These are phyloP conservation scores for Lamellibrachia columna DNA, from an alignment of 2,888 invertebrate genomes.

Conservation along the genomic window DNA sequence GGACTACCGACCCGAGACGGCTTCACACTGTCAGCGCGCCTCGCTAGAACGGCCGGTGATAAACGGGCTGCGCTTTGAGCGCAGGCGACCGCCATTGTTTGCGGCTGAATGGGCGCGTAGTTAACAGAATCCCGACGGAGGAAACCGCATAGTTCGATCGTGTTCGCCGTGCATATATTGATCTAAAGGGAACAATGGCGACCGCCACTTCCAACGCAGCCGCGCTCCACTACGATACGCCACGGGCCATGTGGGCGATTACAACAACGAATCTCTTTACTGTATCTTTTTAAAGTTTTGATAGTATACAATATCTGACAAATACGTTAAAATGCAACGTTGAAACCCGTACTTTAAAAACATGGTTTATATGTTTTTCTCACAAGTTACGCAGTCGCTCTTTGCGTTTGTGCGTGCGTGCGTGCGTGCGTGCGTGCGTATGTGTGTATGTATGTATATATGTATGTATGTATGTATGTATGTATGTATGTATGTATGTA, in stretches of 20 bases:
- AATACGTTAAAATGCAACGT: too few relatives aligned
- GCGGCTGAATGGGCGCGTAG: neutral
- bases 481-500: too few relatives aligned
- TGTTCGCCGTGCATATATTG: neutral
- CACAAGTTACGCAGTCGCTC: too few relatives aligned
- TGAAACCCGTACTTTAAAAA: too few relatives aligned
- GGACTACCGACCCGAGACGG: neutral
- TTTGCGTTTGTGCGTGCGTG: too few relatives aligned
- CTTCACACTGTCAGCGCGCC: neutral
- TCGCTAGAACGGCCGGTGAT: neutral
- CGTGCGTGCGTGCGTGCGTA: too few relatives aligned
- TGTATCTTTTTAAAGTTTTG: neutral
- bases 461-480: too few relatives aligned
- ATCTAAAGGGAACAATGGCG: neutral
- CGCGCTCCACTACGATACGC: neutral
- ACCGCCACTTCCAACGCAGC: neutral
- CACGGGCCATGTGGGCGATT: neutral
- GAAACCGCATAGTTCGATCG: neutral
- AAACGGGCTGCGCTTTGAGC: constrained; percentile 1
- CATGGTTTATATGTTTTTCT: too few relatives aligned
- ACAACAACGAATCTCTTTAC: neutral
- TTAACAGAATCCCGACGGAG: neutral
- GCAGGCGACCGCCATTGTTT: neutral
- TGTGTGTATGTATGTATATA: too few relatives aligned
- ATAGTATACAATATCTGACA: neutral